Percentiles rank a stretch among this genome's conserved stretches.
These are phyloP conservation scores for Cryptocephalus primarius DNA, from an alignment of 2,888 invertebrate species.

Conservation along the genomic window DNA sequence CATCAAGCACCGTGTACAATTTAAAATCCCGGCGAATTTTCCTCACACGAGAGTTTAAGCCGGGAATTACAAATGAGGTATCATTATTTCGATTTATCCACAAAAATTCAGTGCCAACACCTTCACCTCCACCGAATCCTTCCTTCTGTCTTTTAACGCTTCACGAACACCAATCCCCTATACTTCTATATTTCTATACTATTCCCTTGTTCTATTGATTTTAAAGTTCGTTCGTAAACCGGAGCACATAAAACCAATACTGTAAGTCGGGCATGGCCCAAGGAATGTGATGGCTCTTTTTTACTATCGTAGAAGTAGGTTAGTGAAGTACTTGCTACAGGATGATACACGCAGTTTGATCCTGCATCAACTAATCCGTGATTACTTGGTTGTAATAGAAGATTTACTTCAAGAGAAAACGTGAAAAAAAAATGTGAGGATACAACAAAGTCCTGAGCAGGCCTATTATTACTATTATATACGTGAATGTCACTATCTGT, in stretches of 20 bases:
- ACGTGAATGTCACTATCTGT: conserved; percentile 38
- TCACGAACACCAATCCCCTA: too few species aligned
- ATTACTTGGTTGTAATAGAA: conserved; percentile 2
- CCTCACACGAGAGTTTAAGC: too few species aligned
- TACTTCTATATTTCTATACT: too few species aligned
- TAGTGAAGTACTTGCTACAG: not conserved
- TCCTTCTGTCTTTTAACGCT: too few species aligned
- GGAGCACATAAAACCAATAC: conserved; percentile 4
- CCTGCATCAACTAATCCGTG: not conserved
- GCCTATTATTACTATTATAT: conserved; percentile 23
- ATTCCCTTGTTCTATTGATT: too few species aligned
- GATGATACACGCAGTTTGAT: conserved; percentile 9
- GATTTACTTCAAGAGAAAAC: not conserved
- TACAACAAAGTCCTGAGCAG: not conserved
- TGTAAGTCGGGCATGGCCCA: conserved; percentile 30
- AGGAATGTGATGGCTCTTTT: conserved; percentile 38
- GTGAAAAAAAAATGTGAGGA: not conserved
- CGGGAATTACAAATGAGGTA: too few species aligned
- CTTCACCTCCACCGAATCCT: too few species aligned
- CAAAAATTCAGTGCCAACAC: too few species aligned
- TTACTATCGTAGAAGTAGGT: conserved; percentile 21
- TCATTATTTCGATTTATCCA: too few species aligned
- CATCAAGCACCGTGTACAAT: too few species aligned
- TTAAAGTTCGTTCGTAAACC: too few species aligned
- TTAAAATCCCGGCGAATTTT: too few species aligned